These are phyloP conservation scores for Adelognathus sp. DNA, from an alignment of 2,888 invertebrate genomes.

Conservation along the genomic window DNA sequence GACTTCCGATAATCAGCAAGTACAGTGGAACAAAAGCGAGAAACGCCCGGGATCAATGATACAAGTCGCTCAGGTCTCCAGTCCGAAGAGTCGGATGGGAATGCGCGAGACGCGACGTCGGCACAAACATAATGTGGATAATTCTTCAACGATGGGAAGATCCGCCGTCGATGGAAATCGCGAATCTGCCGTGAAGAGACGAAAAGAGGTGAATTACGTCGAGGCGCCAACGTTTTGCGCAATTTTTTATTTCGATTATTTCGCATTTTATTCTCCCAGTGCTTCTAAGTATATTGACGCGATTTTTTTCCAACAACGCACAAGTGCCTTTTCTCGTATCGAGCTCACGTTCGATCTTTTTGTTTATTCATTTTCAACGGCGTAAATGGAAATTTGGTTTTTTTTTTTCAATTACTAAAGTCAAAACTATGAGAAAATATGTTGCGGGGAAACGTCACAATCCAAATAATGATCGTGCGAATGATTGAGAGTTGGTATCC, in stretches of 20 bases:
- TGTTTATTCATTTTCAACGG: too few relatives aligned
- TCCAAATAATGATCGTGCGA: too few relatives aligned
- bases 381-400: too few relatives aligned
- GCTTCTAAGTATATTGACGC: too few relatives aligned
- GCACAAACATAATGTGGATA: background rate
- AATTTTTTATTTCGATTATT: background rate
- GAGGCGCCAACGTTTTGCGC: background rate
- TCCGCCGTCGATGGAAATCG: conserved; percentile 32
- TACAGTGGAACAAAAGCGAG: background rate
- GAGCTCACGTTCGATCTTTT: too few relatives aligned
- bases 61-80: conserved; percentile 57
- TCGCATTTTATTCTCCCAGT: too few relatives aligned
- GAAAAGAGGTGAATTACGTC: conserved; percentile 53
- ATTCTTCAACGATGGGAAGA: conserved; percentile 36
- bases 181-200: conserved; percentile 54
- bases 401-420: background rate
- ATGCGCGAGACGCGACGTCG: background rate
- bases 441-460: too few relatives aligned
- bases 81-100: conserved; percentile 21
- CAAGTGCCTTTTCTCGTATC: too few relatives aligned
- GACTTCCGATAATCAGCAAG: background rate
- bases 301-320: too few relatives aligned
- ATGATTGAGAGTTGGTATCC: too few relatives aligned
- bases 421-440: too few relatives aligned
- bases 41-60: conserved; percentile 38